Percentiles rank a stretch among this genome's conserved stretches.
Evolutionary conservation across 1,140 invertebrate genomes (phyloP).

Genomic region (Magallana angulata): DNA sequence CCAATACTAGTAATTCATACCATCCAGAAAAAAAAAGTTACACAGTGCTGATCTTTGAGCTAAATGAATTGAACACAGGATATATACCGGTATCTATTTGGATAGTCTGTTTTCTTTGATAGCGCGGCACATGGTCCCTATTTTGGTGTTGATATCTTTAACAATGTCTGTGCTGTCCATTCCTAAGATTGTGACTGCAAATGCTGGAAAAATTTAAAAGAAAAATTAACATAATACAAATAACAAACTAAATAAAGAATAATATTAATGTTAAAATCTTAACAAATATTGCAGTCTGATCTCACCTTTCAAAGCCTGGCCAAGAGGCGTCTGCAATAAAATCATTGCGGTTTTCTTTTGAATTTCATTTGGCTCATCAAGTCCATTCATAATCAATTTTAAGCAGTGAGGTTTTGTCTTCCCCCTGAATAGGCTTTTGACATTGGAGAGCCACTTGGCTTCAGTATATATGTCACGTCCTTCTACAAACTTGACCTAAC

Average conservation of each 20-base stretch:
- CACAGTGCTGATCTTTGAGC: too few species aligned
- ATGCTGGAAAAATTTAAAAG: not conserved
- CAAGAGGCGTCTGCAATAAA: conserved; percentile 19
- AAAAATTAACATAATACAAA: not conserved
- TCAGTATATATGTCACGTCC: conserved; percentile 29
- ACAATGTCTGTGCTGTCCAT: conserved; percentile 13
- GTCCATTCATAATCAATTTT: conserved; percentile 1
- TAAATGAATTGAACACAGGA: not conserved
- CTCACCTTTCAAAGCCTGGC: conserved; percentile 45
- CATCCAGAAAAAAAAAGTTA: too few species aligned
- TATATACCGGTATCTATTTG: not conserved
- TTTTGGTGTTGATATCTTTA: not conserved
- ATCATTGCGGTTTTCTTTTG: conserved; percentile 21
- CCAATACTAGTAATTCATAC: too few species aligned
- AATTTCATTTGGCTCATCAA: conserved; percentile 34
- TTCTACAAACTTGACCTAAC: conserved; percentile 39
- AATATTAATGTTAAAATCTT: not conserved
- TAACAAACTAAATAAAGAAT: not conserved
- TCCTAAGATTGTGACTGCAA: not conserved
- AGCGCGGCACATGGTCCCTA: not conserved
- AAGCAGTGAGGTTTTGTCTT: conserved; percentile 42
- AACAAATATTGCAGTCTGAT: not conserved
- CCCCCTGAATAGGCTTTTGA: conserved; percentile 20
- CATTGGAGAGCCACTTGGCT: not conserved
- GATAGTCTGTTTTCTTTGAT: conserved; percentile 6